These are phyloP conservation scores for Pyrocoelia pectoralis DNA, from an alignment of 2,888 invertebrate genomes.

Conservation along the genomic window DNA sequence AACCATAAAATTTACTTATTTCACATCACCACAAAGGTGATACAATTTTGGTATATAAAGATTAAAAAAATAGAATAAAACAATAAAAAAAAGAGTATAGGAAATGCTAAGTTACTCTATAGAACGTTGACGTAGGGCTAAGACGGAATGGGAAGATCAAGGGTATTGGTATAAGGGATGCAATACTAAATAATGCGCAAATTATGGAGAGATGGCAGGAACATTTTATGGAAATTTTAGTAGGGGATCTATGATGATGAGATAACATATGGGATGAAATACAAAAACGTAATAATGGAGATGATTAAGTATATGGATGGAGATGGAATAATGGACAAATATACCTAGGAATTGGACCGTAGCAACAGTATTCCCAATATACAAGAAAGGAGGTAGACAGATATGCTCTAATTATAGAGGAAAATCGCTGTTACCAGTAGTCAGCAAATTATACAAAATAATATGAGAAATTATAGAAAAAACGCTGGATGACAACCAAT, in stretches of 20 bases:
- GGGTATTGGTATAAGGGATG: background rate
- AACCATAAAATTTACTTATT: too few relatives aligned
- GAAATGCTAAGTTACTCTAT: background rate
- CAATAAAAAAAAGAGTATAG: too few relatives aligned
- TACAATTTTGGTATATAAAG: too few relatives aligned
- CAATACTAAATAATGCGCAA: background rate
- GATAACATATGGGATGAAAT: background rate
- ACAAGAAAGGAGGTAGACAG: conserved; percentile 16
- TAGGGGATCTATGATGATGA: background rate
- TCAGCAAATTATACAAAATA: background rate
- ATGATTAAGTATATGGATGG: background rate
- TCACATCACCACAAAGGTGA: too few relatives aligned
- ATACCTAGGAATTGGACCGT: conserved; percentile 18
- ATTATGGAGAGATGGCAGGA: background rate
- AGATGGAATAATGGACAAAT: conserved; percentile 17
- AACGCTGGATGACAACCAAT: conserved; percentile 15
- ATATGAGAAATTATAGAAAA: background rate
- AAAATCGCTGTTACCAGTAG: background rate
- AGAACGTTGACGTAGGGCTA: background rate
- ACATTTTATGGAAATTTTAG: background rate
- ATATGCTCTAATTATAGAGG: background rate
- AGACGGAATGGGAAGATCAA: background rate
- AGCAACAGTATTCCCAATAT: conserved; percentile 19
- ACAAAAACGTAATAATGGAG: background rate
- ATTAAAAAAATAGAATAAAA: too few relatives aligned